These are phyloP conservation scores for Threskiornis aethiopicus DNA, from an alignment of 2,797 vertebrate genomes.

Conservation along the genomic window DNA sequence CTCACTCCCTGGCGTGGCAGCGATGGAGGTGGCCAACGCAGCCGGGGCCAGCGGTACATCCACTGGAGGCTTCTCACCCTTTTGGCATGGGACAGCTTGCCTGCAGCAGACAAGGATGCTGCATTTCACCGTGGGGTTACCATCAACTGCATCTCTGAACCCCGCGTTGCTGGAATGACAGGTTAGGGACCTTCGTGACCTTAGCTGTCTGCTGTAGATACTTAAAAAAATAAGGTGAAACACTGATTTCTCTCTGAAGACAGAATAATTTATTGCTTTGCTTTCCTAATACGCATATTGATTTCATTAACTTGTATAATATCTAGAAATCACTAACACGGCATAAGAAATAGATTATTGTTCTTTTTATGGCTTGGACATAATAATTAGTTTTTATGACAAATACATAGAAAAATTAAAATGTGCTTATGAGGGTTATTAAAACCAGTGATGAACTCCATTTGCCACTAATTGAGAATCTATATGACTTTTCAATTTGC, in stretches of 20 bases:
- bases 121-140: fast-evolving
- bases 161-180: fast-evolving
- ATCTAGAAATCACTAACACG: neutral
- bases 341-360: neutral
- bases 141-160: fast-evolving
- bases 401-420: neutral
- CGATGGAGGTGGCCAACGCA: fast-evolving
- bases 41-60: too few relatives aligned
- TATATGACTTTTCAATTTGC: neutral
- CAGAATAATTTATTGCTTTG: neutral
- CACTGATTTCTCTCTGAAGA: neutral
- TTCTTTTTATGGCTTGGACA: constrained; percentile 10
- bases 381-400: neutral
- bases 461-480: neutral
- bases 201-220: neutral
- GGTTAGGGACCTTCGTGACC: neutral
- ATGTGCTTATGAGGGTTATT: neutral
- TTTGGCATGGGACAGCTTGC: neutral
- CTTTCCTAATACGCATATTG: neutral
- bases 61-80: neutral
- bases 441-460: neutral
- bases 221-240: neutral
- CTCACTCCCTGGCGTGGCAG: fast-evolving
- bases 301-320: neutral
- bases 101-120: neutral